Base-by-base conservation (phyloP, 2,888 invertebrate genomes). In the Lasioglossum leucozonium region DNA sequence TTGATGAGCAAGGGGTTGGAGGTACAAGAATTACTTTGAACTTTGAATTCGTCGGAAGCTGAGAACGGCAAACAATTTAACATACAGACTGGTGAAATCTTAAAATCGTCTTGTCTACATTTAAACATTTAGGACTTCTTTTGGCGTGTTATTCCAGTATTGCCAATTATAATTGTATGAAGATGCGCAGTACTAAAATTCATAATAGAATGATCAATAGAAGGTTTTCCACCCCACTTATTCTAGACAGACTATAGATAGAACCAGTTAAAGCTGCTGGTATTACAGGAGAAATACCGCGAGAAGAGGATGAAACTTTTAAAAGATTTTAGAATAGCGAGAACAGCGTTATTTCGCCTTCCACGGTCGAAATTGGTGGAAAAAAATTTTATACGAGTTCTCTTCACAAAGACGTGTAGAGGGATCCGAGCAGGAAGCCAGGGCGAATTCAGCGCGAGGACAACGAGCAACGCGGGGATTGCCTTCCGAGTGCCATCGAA, bases 401-500 rank as follows among this genome's bases (percentile, higher is more conserved):
- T n/a, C n/a, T n/a, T n/a, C 34, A 34, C 34, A 65, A 65, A 65
- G 34, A 65, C 22, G 34, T 5, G 34, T 10, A 37, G 22, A 37
- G 67, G 37, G 22, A 40, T n/a, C 13, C 69, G 13, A 40, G 40
- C 40, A 13, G 37, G 13, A 69, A 40, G 69, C 13, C n/a, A 11
- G 11, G 11, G 40, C 5, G 40, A 69, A 72, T 72, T 71, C n/a
- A 62, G 55, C 67, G 55, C 22, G 67, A 6, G 4, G 62, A 47
- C 79, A 34, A 11, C 69, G 5, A 26, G 72, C 40, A 62, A 79
- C 84, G 71, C 71, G 18, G 72, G 79, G 84, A 72, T 79, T 37
- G 47, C 42, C 72, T 72, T 58, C 37, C 40, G 51, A 84, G 85
- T 80, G 30, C 40, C 84, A 76, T 85, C 71, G 84, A 83, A 55